These are phyloP conservation scores for Drosophila nigritarsus DNA, from an alignment of 2,888 invertebrate species.

Conservation along the genomic window DNA sequence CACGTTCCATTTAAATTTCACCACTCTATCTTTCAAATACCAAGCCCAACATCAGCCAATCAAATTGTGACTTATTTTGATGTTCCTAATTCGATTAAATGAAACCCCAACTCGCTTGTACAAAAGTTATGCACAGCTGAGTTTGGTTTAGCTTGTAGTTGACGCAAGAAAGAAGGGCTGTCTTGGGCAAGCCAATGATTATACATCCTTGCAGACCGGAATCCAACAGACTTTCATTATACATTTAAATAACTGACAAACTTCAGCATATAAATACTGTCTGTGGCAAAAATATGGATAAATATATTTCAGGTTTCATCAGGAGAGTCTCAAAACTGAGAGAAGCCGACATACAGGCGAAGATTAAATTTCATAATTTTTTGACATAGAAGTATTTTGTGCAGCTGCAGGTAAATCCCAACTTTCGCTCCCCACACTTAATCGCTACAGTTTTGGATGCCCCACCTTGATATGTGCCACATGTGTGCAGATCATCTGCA, in stretches of 20 bases:
- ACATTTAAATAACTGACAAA: no score
- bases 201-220: no score
- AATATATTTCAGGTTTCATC: not conserved
- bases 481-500: not conserved
- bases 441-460: not conserved
- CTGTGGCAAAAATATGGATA: no score
- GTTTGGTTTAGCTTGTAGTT: not conserved
- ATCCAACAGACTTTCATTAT: no score
- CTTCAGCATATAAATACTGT: no score
- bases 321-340: not conserved
- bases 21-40: not conserved
- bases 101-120: not conserved
- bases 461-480: not conserved
- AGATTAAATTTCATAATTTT: not conserved
- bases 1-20: not conserved
- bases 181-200: no score
- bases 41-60: not conserved
- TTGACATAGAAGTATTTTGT: not conserved
- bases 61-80: not conserved
- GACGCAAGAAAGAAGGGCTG: no score
- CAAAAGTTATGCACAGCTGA: not conserved
- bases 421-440: not conserved
- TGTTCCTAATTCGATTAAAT: not conserved
- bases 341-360: not conserved
- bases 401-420: conserved; percentile 2